These are phyloP conservation scores for Toxotes lorentzi DNA, from an alignment of 2,797 vertebrate genomes.

Conservation along the genomic window DNA sequence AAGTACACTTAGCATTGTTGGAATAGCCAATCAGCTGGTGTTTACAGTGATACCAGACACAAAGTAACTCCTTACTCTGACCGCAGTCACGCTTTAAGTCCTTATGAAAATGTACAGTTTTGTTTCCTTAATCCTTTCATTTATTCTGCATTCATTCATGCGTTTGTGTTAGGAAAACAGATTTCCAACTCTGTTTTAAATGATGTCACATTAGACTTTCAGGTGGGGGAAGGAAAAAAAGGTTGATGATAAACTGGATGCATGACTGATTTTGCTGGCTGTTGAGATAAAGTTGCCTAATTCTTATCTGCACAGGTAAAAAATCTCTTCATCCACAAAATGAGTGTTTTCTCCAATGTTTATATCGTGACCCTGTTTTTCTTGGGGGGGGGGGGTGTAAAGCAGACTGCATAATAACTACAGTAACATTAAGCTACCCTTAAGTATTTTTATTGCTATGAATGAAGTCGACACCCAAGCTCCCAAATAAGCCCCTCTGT, in stretches of 20 bases:
- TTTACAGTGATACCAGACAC: neutral
- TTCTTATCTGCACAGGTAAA: neutral
- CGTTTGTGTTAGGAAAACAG: neutral
- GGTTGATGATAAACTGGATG: conserved; percentile 2
- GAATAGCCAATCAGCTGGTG: neutral
- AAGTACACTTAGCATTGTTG: neutral
- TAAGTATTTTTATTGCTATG: conserved; percentile 57
- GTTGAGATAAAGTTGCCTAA: conserved; percentile 9
- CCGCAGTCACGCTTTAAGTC: neutral
- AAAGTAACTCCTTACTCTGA: neutral
- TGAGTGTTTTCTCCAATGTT: neutral
- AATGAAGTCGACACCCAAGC: conserved; percentile 57
- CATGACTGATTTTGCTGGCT: conserved; percentile 3
- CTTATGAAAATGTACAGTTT: neutral
- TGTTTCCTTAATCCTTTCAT: neutral
- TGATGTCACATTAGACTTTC: neutral
- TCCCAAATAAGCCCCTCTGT: conserved; percentile 59
- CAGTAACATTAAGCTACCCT: conserved; percentile 29
- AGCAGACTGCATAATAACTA: conserved; percentile 24
- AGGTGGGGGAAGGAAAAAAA: neutral
- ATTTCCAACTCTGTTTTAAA: neutral
- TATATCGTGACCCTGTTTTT: neutral
- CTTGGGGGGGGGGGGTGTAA: too few relatives aligned
- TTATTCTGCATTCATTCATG: neutral
- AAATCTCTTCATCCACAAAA: neutral